These are phyloP conservation scores for Lagopus muta DNA, from an alignment of 2,113 vertebrate genomes.

Conservation along the genomic window DNA sequence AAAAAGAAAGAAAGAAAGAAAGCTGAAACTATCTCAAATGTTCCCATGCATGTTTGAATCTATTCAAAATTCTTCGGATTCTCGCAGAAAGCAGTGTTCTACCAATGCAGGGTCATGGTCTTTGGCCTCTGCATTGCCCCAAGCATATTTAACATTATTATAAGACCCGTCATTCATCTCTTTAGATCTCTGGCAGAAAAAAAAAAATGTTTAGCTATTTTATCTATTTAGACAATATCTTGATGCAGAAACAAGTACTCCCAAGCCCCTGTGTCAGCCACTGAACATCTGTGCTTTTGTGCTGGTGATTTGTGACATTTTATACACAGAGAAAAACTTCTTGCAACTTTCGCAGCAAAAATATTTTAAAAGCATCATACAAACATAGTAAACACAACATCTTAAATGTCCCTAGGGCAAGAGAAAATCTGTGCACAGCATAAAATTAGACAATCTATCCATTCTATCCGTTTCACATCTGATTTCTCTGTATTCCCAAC, in stretches of 20 bases:
- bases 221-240: constrained; percentile 61
- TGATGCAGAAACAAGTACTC: constrained; percentile 34
- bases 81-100: constrained; percentile 60
- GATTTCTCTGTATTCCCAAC: not conserved
- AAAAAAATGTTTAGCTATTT: constrained; percentile 42
- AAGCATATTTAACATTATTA: constrained; percentile 73
- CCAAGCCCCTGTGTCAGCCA: not conserved
- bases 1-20: constrained; percentile 34
- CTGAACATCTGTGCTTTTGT: constrained; percentile 30
- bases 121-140: constrained; percentile 65
- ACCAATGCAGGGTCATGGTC: constrained; percentile 62
- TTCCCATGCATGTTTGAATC: constrained; percentile 68
- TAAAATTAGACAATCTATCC: not conserved
- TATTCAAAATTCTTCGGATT: constrained; percentile 68
- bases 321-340: not conserved
- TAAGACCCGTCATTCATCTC: constrained; percentile 71
- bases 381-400: not conserved
- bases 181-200: constrained; percentile 59
- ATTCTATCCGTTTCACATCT: not conserved
- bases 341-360: not conserved
- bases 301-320: not conserved
- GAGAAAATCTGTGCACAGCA: not conserved
- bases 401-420: not conserved
- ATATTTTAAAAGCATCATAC: not conserved
- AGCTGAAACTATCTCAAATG: constrained; percentile 33